Base-by-base conservation (phyloP, 2,888 invertebrate species). In the Dicycla oo region DNA sequence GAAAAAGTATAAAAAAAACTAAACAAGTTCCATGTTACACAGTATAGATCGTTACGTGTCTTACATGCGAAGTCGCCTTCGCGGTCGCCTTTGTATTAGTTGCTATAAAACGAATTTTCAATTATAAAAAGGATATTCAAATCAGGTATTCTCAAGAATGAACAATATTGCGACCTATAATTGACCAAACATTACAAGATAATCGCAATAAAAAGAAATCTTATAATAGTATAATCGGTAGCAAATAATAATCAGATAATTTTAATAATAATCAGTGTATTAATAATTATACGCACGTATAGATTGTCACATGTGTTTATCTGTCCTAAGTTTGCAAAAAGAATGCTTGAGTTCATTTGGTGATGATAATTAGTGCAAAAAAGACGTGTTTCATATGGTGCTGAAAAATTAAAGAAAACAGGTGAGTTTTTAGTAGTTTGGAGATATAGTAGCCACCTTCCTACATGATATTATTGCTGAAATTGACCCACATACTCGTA, bases 351-450 rank as follows among this genome's bases (percentile, higher is more conserved):
- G 15, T 84, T 86, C 91, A 92, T 87, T 92, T 83, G 81, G 75
- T 79, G 76, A 80, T 83, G 74, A 82, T 88, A 86, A 86, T 88
- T 88, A 87, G 85, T 86, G 80, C 74, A 74, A 83, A 87, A 87
- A 86, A 84, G 91, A 90, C 92, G 92, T 89, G 86, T 78, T 82
- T 79, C 69, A 82, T 80, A 75, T 77, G 73, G 67, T 69, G 66
- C 60, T 74, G 68, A 73, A 51, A 69, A 75, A 69, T 53, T 65
- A 78, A 70, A 65, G 15, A 70, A 70, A 66, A 56, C 66, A 84
- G 81, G 76, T 82, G 51, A 72, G 78, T 51, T 54, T 45, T 15
- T 1, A 30, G 30, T 38, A 15, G 11, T 51, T 30, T 40, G 4
- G 10, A 61, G 7, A 47, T 10, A 53, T 58, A 18, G 23, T 38